Percentiles rank a stretch among this genome's conserved stretches.
phyloP scores from a whole-genome alignment of 2,113 vertebrate genomes.

The Corythaixoides concolor region DNA sequence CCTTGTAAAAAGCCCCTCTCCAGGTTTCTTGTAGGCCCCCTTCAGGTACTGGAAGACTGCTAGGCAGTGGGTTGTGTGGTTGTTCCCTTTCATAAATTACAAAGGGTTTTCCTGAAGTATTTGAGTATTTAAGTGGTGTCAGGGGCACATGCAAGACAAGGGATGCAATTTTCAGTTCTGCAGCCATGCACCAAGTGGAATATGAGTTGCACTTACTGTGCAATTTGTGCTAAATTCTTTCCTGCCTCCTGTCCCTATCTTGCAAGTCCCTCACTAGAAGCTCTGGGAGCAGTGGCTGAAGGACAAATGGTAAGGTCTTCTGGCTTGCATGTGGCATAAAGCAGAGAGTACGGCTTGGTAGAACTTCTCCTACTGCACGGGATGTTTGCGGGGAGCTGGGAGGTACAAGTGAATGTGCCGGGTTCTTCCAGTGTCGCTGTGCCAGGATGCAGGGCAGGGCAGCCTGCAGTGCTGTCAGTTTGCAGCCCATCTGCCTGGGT shows the following conservation, averaged over 20 bases:
- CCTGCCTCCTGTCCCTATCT: neutral
- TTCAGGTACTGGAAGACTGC: no score
- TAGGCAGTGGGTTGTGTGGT: neutral
- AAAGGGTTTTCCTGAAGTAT: constrained; percentile 10
- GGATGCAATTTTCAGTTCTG: neutral
- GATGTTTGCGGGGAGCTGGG: neutral
- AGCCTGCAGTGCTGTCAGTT: fast-evolving
- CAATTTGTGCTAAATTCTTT: neutral
- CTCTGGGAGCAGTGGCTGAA: neutral
- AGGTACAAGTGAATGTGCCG: fast-evolving
- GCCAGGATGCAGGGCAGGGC: neutral
- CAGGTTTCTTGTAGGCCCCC: no score
- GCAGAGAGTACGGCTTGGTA: neutral
- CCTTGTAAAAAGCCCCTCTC: no score
- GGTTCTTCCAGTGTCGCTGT: neutral
- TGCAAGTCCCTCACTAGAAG: neutral
- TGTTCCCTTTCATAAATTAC: neutral
- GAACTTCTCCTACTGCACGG: fast-evolving
- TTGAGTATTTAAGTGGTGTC: neutral
- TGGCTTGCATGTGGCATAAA: neutral
- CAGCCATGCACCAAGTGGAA: neutral
- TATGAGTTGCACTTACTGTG: neutral
- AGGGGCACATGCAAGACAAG: neutral
- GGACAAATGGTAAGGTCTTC: neutral
- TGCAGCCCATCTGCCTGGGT: neutral